A percentile compares a stretch with the other conserved stretches of the same genome.
phyloP scores from a whole-genome alignment of 2,888 invertebrate genomes.

The Pheosia gnoma region DNA sequence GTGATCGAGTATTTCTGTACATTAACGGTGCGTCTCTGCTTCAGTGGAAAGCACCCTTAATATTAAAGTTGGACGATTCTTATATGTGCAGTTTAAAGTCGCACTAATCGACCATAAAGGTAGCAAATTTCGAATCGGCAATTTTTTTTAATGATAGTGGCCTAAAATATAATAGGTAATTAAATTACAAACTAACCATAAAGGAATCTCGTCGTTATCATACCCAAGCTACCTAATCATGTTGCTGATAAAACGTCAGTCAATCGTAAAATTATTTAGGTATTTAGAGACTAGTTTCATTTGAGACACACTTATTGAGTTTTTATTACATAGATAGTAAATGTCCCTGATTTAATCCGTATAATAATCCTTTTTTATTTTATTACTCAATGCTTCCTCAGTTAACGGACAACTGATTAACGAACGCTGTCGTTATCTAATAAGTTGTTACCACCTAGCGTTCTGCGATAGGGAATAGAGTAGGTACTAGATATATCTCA shows the following conservation, averaged over 20 bases:
- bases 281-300: too few species aligned
- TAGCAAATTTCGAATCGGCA: too few species aligned
- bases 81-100: too few species aligned
- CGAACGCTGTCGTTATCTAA: neutral
- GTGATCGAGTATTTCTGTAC: too few species aligned
- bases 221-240: neutral
- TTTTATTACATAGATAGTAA: neutral
- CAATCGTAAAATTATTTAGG: neutral
- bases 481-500: too few species aligned
- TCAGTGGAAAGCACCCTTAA: too few species aligned
- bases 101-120: too few species aligned
- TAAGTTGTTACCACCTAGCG: neutral
- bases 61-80: too few species aligned
- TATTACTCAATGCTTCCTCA: neutral
- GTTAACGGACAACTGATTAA: neutral
- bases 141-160: too few species aligned
- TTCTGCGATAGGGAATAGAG: neutral
- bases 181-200: neutral
- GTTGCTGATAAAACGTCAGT: neutral
- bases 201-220: neutral
- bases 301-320: too few species aligned
- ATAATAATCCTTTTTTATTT: neutral
- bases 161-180: neutral
- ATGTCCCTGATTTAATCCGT: constrained; percentile 3
- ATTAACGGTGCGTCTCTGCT: too few species aligned